Base-by-base conservation (phyloP, 2,888 invertebrate species). In the Fragum fragum region DNA sequence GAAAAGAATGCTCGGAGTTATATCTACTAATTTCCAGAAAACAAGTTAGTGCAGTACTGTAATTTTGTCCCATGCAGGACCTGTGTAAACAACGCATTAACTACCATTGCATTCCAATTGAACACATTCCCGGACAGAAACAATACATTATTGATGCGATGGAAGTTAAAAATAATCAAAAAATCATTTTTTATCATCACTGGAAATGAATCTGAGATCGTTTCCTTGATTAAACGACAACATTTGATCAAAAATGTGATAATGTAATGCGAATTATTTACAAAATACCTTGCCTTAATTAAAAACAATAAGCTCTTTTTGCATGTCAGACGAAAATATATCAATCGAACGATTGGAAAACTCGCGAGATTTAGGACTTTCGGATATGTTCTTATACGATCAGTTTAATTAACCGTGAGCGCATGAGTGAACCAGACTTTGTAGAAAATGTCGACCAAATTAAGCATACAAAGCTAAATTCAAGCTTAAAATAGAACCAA, bases 181-280 rank as follows among this genome's bases (percentile, higher is more conserved):
- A 70, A 59, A 77, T 74, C 77, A 69, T 23, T 72, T 66, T 66
- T 53, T 76, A 73, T 77, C 71, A 77, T 74, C 74, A 21, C 55
- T 29, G 55, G 36, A 36, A 71, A 53, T 71, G 55, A 55, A 71
- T 70, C 57, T 32, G 53, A 71, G 71, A 71, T 71, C 55, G 18
- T 57, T 57, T 53, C 55, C 55, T 26, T 57, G 71, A 71, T 71
- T 36, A 55, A 55, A 57, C 71, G 71, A 81, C 81, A 66, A 68
- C 73, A 81, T 77, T 76, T 81, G 81, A 81, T 81, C 80, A 59
- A 47, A 29, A 73, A 78, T 29, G 78, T 82, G 82, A 82, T 82
- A 82, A 78, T 74, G 74, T 52, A 82, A 76, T 26, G 52, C 68
- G 36, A 75, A 68, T 69, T 75, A 61, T 66, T 68, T 69, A 59